Base-by-base conservation (phyloP, 2,888 invertebrate genomes). In the Muscina levida region DNA sequence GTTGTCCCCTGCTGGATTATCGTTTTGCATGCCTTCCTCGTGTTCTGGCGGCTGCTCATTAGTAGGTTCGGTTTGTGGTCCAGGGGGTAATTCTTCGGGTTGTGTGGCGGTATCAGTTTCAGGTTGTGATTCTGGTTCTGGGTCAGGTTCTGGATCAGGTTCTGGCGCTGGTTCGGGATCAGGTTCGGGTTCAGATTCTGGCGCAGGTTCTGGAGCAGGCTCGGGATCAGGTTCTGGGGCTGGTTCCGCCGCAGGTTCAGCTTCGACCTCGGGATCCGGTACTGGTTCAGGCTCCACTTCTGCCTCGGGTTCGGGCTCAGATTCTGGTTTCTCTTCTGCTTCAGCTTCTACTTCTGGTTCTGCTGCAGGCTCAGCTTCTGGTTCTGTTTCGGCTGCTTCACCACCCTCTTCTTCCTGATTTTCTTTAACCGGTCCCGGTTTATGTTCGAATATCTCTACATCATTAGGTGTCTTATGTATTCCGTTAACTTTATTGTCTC, bases 351-450 rank as follows among this genome's bases (percentile, higher is more conserved):
- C 19, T 17, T 53, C 71, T 4, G n/a, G 44, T 22, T 17, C 72
- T 2, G 2, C 59, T 42, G n/a, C 67, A n/a, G n/a, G n/a, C n/a
- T n/a, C n/a, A 0, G 46, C 15, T 57, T 71, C 53, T 8, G 10
- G 15, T 10, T 72, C 72, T 1, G 56, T 26, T 31, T 56, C 74
- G 8, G 26, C 62, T 26, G 59, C 48, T 11, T n/a, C 62, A 2
- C 8, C 66, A 2, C 44, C 42, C 19, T 67, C 73, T 65, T 72
- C 81, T 62, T 77, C 82, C 56, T 77, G 81, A 15, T 77, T 77
- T 72, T 62, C 72, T 13, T 68, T 74, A n/a, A 22, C 15, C 11
- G 68, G 68, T 4, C 77, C 74, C 1, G 26, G 3, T 37, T 75
- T 75, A 8, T 75, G 71, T 5, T 72, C 44, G 26, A 81, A 77